A percentile compares a stretch with the other conserved stretches of the same genome.
These are phyloP conservation scores for Tromatobia lineatoria DNA, from an alignment of 2,888 invertebrate genomes.

Conservation along the genomic window DNA sequence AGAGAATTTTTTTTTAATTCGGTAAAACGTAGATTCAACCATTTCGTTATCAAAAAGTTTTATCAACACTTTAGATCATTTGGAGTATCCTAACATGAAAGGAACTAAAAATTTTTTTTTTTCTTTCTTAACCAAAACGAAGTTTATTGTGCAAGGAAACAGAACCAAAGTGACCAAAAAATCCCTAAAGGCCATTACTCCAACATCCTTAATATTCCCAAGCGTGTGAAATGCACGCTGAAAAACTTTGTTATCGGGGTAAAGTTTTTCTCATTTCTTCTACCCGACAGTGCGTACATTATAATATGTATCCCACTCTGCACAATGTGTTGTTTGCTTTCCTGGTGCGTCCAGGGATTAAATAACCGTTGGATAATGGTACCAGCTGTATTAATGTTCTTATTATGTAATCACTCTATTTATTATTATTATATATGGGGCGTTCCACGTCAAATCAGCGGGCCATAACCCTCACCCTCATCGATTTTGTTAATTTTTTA, in stretches of 20 bases:
- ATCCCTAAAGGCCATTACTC: neutral
- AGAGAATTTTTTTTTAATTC: too few relatives aligned
- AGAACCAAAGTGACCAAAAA: neutral
- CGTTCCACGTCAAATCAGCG: too few relatives aligned
- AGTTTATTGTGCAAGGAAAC: neutral
- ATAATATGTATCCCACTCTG: neutral
- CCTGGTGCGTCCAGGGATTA: neutral
- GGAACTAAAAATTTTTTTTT: neutral
- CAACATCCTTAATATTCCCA: neutral
- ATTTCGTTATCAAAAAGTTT: too few relatives aligned
- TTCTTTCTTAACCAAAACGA: neutral
- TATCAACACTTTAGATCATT: neutral
- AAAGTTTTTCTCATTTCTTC: constrained; percentile 14
- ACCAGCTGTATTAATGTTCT: too few relatives aligned
- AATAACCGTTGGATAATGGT: neutral
- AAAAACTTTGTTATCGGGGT: neutral
- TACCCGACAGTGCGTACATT: neutral
- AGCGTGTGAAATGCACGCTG: neutral
- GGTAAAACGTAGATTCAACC: too few relatives aligned
- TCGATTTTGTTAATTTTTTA: too few relatives aligned
- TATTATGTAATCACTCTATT: too few relatives aligned
- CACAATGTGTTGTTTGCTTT: constrained; percentile 8
- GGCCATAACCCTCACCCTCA: too few relatives aligned
- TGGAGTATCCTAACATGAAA: neutral
- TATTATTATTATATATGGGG: too few relatives aligned